Conservation (phyloP, 2,797 vertebrate genomes). For the Phoxinus dragarum region DNA sequence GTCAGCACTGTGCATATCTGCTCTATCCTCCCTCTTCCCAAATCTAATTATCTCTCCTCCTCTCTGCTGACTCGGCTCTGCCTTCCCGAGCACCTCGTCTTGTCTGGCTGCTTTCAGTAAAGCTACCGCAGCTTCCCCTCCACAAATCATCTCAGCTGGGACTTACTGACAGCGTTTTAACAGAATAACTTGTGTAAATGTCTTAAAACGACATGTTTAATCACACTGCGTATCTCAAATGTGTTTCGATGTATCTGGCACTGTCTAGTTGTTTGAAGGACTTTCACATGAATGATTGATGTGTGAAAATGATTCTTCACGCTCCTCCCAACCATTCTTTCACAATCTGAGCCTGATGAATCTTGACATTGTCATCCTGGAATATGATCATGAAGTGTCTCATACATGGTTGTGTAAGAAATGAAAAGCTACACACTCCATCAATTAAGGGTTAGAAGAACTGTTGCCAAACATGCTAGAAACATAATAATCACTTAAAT, state of each 20-base stretch:
- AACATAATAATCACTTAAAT: no score
- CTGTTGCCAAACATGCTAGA: no score
- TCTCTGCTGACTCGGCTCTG: conserved; percentile 46
- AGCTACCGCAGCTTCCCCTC: conserved; percentile 25
- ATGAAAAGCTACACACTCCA: no score
- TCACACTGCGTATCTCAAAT: conserved; percentile 2
- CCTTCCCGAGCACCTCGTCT: conserved; percentile 28
- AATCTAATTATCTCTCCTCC: conserved; percentile 47
- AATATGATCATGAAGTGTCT: no score
- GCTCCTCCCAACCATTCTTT: no score
- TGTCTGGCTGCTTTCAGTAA: conserved; percentile 39
- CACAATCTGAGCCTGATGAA: no score
- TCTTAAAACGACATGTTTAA: conserved; percentile 1
- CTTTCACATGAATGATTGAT: neutral
- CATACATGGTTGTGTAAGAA: no score
- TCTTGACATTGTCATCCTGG: no score
- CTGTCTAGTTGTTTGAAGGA: neutral
- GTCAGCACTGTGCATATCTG: conserved; percentile 56
- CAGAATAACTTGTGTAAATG: conserved; percentile 17
- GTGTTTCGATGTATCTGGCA: neutral
- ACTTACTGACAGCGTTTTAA: conserved; percentile 25
- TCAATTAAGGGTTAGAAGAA: no score
- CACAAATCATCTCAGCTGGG: conserved; percentile 44
- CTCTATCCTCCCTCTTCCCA: conserved; percentile 44
- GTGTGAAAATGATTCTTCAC: no score